Conservation (phyloP, 1,140 invertebrate genomes). For the Copidosoma floridanum region DNA sequence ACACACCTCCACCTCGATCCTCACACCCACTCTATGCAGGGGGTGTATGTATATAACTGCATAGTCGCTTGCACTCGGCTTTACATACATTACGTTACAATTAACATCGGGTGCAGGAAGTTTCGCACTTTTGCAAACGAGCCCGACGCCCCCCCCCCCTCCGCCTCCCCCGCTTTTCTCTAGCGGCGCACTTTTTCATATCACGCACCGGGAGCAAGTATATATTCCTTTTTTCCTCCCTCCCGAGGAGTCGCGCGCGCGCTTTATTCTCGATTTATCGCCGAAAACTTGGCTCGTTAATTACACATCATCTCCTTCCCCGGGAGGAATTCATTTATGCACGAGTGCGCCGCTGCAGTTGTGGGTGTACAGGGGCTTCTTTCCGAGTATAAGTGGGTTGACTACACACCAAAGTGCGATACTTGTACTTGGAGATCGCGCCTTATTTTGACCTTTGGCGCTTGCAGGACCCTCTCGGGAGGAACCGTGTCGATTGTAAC, state of each 20-base stretch:
- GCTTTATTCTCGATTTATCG: constrained; percentile 25
- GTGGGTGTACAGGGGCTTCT: background rate
- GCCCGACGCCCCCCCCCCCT: background rate
- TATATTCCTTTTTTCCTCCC: constrained; percentile 2
- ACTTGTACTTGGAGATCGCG: too few species aligned
- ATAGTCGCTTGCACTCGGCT: constrained; percentile 30
- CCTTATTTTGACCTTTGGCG: too few species aligned
- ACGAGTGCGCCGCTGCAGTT: too few species aligned
- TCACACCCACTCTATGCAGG: background rate
- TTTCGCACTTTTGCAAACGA: constrained; percentile 29
- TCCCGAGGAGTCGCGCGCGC: background rate
- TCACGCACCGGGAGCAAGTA: background rate
- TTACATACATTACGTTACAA: constrained; percentile 40
- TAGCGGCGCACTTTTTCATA: background rate
- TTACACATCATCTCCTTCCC: constrained; percentile 13
- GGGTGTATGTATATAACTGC: background rate
- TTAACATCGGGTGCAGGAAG: constrained; percentile 35
- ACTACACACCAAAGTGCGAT: background rate
- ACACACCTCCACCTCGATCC: too few species aligned
- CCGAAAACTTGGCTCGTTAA: constrained; percentile 31
- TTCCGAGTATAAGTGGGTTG: constrained; percentile 11
- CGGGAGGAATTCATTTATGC: constrained; percentile 26
- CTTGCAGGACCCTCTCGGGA: too few species aligned
- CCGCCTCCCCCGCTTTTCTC: background rate
- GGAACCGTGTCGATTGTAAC: too few species aligned